phyloP scores from a whole-genome alignment of 2,888 invertebrate genomes.

The Athripsodes cinereus region DNA sequence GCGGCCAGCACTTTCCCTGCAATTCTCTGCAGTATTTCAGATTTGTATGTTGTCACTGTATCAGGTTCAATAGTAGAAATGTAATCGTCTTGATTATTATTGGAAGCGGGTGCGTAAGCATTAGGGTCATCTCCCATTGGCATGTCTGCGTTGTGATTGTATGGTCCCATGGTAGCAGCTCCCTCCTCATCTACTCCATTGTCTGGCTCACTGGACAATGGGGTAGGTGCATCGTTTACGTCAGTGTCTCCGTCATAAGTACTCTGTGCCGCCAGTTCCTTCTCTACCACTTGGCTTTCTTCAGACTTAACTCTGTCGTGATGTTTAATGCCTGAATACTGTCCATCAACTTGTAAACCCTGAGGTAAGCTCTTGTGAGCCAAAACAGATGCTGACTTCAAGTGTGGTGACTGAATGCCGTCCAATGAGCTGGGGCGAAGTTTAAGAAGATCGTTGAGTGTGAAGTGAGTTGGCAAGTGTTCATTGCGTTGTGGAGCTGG shows the following conservation, averaged over 20 bases:
- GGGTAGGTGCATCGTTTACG: constrained; percentile 34
- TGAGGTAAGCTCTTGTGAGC: constrained; percentile 47
- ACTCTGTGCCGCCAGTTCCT: constrained; percentile 24
- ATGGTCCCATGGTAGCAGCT: constrained; percentile 55
- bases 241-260: constrained; percentile 33
- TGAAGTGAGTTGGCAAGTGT: constrained; percentile 50
- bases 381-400: constrained; percentile 42
- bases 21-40: constrained; percentile 44
- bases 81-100: constrained; percentile 40
- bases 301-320: constrained; percentile 29
- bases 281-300: constrained; percentile 28
- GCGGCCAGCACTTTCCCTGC: constrained; percentile 52
- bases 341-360: constrained; percentile 47
- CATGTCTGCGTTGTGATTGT: constrained; percentile 48
- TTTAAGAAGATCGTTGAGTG: constrained; percentile 52
- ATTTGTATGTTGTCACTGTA: constrained; percentile 41
- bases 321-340: constrained; percentile 50
- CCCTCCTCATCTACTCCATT: constrained; percentile 36
- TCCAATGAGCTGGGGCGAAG: constrained; percentile 48
- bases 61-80: constrained; percentile 56
- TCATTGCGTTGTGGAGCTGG: constrained; percentile 50
- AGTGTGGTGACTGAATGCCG: constrained; percentile 46
- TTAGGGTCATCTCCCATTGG: constrained; percentile 53
- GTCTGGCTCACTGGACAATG: constrained; percentile 34
- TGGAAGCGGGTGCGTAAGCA: constrained; percentile 43